A percentile compares a stretch with the other conserved stretches of the same genome.
Evolutionary conservation across 2,113 vertebrate species (phyloP).

Genomic region (Sturnus vulgaris): DNA sequence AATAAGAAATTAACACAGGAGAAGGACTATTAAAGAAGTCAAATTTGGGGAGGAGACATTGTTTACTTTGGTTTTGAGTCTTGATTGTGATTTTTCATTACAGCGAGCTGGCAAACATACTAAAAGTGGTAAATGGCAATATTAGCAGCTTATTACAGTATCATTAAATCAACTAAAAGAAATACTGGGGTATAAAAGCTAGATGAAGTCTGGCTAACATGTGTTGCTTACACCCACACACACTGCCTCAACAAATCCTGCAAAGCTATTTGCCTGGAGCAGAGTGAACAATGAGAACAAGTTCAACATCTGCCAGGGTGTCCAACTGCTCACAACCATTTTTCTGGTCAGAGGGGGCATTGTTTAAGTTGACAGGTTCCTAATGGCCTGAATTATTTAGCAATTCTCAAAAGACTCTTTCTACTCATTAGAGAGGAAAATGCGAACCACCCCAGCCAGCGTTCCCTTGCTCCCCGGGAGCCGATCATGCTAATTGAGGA

Average conservation of each 20-base stretch:
- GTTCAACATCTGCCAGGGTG: constrained; percentile 63
- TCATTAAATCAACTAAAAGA: not conserved
- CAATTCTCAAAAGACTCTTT: constrained; percentile 60
- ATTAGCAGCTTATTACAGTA: not conserved
- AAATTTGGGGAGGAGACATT: not conserved
- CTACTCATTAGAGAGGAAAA: constrained; percentile 43
- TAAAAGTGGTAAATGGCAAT: not conserved
- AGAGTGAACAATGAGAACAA: constrained; percentile 47
- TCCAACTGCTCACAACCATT: constrained; percentile 49
- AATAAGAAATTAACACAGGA: not conserved
- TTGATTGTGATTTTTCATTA: not conserved
- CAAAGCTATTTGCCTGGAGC: constrained; percentile 47
- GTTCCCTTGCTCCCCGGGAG: not conserved
- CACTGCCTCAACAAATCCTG: not conserved
- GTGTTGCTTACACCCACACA: not conserved
- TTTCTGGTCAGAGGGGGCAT: constrained; percentile 37
- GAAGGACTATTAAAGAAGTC: not conserved
- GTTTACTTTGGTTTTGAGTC: not conserved
- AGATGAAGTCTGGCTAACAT: not conserved
- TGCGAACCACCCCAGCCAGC: not conserved
- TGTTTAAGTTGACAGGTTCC: constrained; percentile 66
- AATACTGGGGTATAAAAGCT: not conserved
- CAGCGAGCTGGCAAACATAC: not conserved
- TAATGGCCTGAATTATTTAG: constrained; percentile 67
- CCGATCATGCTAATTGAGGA: constrained; percentile 46